Evolutionary conservation across 2,888 invertebrate species (phyloP), one percentile per base, ranked within the genome.

Genomic region (Pilophorus perplexus): DNA sequence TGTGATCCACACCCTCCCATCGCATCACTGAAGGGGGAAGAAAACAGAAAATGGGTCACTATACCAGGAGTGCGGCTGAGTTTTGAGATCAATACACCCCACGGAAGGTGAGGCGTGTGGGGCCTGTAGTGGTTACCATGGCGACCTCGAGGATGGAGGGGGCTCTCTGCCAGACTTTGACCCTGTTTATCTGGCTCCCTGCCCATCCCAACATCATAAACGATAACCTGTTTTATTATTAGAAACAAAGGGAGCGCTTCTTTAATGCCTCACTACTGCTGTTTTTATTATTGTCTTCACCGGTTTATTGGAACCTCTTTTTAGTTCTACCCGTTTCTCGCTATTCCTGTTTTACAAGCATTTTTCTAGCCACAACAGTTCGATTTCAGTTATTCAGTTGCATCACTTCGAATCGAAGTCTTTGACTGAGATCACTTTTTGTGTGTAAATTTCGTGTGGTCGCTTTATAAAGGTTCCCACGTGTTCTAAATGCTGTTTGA

Each of bases 121-220:
- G 5, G 33, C 33, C 33, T 12, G 52, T 52, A 52, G 52, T 52
- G 52, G 52, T 52, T 52, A 28, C 52, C 27, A 52, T 52, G 52
- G 18, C 28, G 16, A 52, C 33, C 12, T n/a, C 14, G 25, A 14
- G 25, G 25, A 8, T 28, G 6, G 18, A 18, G 27, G 48, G 12
- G 48, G 16, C 10, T n/a, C 27, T 28, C 52, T 28, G 55, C 66
- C 66, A 66, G 66, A 66, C 66, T 66, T 55, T 66, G 66, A 66
- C 66, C 66, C 66, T 66, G 66, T 66, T 66, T 66, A 66, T 66
- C 46, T 55, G 66, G 54, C 54, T 25, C 66, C 65, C 40, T 64
- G 64, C 52, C 64, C 52, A 64, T 28, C 46, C 48, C 62, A 46
- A 62, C 62, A 62, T 62, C 28, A 62, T 59, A 62, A 62, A 62